phyloP scores from a whole-genome alignment of 2,888 invertebrate genomes.

The Parnassius smintheus region DNA sequence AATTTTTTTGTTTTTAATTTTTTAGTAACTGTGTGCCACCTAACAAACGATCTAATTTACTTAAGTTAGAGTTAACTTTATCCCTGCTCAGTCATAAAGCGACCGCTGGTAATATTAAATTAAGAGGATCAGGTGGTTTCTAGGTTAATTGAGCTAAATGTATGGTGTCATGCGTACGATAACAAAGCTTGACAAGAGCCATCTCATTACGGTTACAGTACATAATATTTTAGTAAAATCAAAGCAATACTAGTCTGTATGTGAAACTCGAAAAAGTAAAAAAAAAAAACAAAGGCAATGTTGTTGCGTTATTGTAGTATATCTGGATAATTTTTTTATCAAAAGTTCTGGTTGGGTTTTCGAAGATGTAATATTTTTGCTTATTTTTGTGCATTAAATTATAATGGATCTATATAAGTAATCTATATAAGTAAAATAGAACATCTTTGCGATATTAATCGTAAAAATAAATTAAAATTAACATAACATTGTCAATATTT shows the following conservation, averaged over 20 bases:
- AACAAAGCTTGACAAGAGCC: constrained; percentile 22
- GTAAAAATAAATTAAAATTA: too few relatives aligned
- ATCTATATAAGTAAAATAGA: too few relatives aligned
- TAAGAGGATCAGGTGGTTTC: constrained; percentile 47
- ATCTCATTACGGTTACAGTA: constrained; percentile 16
- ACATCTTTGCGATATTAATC: too few relatives aligned
- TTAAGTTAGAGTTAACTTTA: constrained; percentile 46
- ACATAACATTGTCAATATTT: too few relatives aligned
- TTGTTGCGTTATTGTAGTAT: too few relatives aligned
- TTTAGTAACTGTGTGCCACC: constrained; percentile 8
- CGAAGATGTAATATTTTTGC: too few relatives aligned
- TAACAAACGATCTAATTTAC: constrained; percentile 38
- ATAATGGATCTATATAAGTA: too few relatives aligned
- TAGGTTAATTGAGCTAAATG: constrained; percentile 50
- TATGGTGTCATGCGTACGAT: constrained; percentile 25
- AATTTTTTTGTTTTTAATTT: neutral
- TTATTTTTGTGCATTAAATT: too few relatives aligned
- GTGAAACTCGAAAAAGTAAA: too few relatives aligned
- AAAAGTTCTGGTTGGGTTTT: too few relatives aligned
- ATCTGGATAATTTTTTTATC: too few relatives aligned
- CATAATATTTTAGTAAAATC: constrained; percentile 20
- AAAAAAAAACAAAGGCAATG: too few relatives aligned
- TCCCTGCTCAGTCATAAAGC: constrained; percentile 43
- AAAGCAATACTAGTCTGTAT: neutral
- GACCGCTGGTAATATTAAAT: constrained; percentile 52